phyloP scores from a whole-genome alignment of 2,888 invertebrate genomes.

The Chaetoderma sp. region DNA sequence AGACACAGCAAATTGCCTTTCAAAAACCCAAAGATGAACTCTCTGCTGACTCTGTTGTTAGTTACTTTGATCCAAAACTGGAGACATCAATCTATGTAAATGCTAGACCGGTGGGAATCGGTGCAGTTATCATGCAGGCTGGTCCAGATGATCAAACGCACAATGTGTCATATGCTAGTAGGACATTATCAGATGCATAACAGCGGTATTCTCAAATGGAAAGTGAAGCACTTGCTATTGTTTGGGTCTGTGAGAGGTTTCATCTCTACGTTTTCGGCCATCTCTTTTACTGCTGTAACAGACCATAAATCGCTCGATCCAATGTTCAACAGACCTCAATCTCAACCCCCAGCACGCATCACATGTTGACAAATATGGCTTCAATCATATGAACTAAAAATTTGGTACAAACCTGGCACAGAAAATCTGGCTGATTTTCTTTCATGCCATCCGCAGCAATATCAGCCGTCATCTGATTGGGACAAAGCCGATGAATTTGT shows the following conservation, averaged over 20 bases:
- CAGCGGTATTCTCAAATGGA: slow-evolving; percentile 20
- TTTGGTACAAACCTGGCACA: slow-evolving; percentile 15
- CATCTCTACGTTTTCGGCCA: slow-evolving; percentile 20
- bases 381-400: background rate
- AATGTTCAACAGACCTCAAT: slow-evolving; percentile 15
- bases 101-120: slow-evolving; percentile 28
- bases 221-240: slow-evolving; percentile 17
- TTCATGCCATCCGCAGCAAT: no score
- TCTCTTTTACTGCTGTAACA: slow-evolving; percentile 17
- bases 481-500: no score
- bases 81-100: slow-evolving; percentile 31
- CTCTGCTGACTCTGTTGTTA: background rate
- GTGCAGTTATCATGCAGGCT: background rate
- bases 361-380: slow-evolving; percentile 18
- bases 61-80: background rate
- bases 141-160: background rate
- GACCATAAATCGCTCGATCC: slow-evolving; percentile 30
- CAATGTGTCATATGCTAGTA: slow-evolving; percentile 12
- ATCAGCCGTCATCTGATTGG: no score
- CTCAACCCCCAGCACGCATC: slow-evolving; percentile 20
- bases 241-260: slow-evolving; percentile 27
- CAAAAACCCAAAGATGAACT: background rate
- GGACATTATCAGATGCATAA: slow-evolving; percentile 18
- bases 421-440: slow-evolving; percentile 30
- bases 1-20: background rate